These are phyloP conservation scores for Eilema caniola DNA, from an alignment of 2,888 invertebrate species.

Conservation along the genomic window DNA sequence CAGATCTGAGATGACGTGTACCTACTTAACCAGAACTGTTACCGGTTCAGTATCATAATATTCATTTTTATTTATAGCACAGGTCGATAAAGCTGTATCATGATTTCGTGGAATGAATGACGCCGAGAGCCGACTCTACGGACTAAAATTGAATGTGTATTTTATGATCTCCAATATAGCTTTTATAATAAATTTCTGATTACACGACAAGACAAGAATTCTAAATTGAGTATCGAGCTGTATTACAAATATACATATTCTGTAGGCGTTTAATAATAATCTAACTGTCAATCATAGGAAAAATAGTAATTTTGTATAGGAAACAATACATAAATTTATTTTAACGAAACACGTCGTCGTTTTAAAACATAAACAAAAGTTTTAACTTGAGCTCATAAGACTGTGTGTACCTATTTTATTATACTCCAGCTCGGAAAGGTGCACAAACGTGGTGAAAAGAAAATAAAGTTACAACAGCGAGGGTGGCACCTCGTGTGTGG, in stretches of 20 bases:
- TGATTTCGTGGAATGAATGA: constrained; percentile 55
- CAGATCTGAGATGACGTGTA: constrained; percentile 75
- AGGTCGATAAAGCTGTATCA: constrained; percentile 59
- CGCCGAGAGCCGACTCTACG: constrained; percentile 26
- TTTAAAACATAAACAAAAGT: constrained; percentile 52
- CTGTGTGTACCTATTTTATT: constrained; percentile 54
- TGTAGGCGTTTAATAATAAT: constrained; percentile 41
- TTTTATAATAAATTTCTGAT: constrained; percentile 35
- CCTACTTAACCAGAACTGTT: constrained; percentile 57
- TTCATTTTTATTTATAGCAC: constrained; percentile 65
- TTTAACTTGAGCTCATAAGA: constrained; percentile 49
- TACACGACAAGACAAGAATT: constrained; percentile 38
- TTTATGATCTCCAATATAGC: constrained; percentile 40
- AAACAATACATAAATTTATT: constrained; percentile 38
- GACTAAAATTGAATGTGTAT: constrained; percentile 42
- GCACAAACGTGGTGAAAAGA: constrained; percentile 56
- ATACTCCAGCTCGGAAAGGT: constrained; percentile 55
- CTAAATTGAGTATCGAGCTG: constrained; percentile 39
- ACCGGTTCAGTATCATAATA: constrained; percentile 64
- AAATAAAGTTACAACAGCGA: constrained; percentile 61
- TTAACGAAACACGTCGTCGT: constrained; percentile 30
- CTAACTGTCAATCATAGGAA: constrained; percentile 39
- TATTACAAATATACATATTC: constrained; percentile 33
- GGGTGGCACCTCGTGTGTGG: constrained; percentile 67
- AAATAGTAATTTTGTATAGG: constrained; percentile 19